Evolutionary conservation across 2,888 invertebrate genomes (phyloP), one percentile per base, ranked within the genome.

Genomic region (Elegia similella): DNA sequence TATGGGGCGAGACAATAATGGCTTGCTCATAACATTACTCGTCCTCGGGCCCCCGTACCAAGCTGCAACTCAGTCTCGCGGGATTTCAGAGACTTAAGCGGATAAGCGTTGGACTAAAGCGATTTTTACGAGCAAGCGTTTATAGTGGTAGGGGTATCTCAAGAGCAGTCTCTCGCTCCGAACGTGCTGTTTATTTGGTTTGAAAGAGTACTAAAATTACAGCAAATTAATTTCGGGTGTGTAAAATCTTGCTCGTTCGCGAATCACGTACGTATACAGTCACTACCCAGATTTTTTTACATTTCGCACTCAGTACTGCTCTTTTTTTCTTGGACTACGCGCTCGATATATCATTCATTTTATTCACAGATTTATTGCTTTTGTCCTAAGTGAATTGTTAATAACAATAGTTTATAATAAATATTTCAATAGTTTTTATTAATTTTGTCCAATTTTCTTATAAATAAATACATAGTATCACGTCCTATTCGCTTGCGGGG

Each of bases 21-120:
- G 90, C 82, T 88, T 86, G 90, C 91, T 91, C 91, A 91, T 91
- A 91, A 91, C 91, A 91, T 91, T 86, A 91, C 91, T 91, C 91
- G 88, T 89, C 86, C 84, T 82, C 80, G 70, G 67, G 75, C 79
- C 86, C 76, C 72, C 68, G 84, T 86, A 88, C 88, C 76, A 86
- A 66, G 85, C 68, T 65, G 80, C 79, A 72, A 70, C 70, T 64
- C 69, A 71, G 77, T 78, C 80, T 74, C 70, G 65, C 67, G 74
- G 71, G 75, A 76, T 75, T 78, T 72, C 70, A 75, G 72, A 66
- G 67, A 69, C 68, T 65, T 70, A 64, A 66, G 67, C 60, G 58
- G 54, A 63, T 63, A 59, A 58, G 46, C 48, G 59, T 46, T 43
- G 29, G 56, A 52, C 17, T 38, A 58, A 53, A 54, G 58, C 65